Base-by-base conservation (phyloP, 64 coral and sea anemone species). In the Catalaphyllia jardinei region DNA sequence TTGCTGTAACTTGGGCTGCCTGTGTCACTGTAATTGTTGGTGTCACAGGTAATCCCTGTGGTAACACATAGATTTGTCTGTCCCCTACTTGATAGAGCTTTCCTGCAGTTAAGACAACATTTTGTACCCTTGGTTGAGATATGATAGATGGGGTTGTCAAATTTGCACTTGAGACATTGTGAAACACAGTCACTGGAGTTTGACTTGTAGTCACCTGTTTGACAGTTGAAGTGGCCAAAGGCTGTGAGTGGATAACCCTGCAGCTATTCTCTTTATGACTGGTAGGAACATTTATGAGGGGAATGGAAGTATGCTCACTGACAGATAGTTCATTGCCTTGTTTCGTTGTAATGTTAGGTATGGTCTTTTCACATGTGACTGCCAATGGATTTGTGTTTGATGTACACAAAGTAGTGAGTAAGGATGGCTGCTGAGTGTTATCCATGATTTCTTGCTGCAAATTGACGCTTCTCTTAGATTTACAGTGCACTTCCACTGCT, bases 11-110 rank as follows among this genome's bases (percentile, higher is more conserved):
- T 71, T 81, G 55, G 22, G 63, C 17, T 50, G 24, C 62, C 16
- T 85, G 81, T 71, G 33, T 25, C 12, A 42, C 20, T 27, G 81
- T 4, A 55, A 31, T 16, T 71, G 81, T 27, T 71, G 63, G 14
- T 85, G 81, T 29, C 2, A 1, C 14, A 20, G 64, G 42, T 4
- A 46, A 8, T 24, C 22, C 33, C 29, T 50, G 31, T 71, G 81
- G 81, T 50, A 85, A 50, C 20, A 85, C 62, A 52, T 71, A 71
- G 22, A 85, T 35, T 52, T 71, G 81, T 31, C n/a, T 85, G 11
- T 28, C 33, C 4, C 39, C 81, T 10, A 85, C 64, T 51, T 71
- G 63, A 85, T 27, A 51, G 17, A 85, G 35, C n/a, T 85, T 38
- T 25, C 35, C 62, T 29, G 20, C 81, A 71, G 62, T 85, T 85